phyloP scores from a whole-genome alignment of 2,888 invertebrate genomes.

The Leptura quadrifasciata region DNA sequence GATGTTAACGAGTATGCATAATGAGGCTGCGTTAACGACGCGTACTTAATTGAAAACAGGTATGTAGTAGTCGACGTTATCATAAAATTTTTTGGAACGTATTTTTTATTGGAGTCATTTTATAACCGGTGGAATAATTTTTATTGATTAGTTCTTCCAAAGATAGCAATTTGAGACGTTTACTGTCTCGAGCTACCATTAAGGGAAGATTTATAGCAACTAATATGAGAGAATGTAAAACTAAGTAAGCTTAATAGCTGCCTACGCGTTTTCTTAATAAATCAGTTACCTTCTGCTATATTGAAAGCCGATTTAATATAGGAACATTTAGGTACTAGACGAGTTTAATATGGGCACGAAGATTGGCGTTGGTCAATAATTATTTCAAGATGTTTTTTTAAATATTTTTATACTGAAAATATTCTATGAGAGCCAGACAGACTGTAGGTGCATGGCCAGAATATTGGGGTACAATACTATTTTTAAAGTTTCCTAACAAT shows the following conservation, averaged over 20 bases:
- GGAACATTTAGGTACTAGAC: neutral
- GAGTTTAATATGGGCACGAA: neutral
- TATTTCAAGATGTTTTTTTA: too few relatives aligned
- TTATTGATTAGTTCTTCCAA: slow-evolving; percentile 28
- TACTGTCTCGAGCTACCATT: slow-evolving; percentile 16
- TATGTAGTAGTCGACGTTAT: slow-evolving; percentile 45
- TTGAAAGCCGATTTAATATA: neutral
- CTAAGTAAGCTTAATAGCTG: slow-evolving; percentile 31
- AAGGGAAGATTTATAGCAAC: slow-evolving; percentile 20
- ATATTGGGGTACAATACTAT: too few relatives aligned
- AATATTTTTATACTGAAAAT: too few relatives aligned
- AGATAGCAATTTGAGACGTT: slow-evolving; percentile 19
- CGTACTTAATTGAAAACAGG: slow-evolving; percentile 60
- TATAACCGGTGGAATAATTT: slow-evolving; percentile 21
- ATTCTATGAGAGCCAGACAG: too few relatives aligned
- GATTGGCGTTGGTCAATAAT: too few relatives aligned
- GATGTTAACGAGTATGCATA: slow-evolving; percentile 60
- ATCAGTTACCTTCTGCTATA: neutral
- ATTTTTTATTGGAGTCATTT: neutral
- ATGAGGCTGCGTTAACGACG: slow-evolving; percentile 57
- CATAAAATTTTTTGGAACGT: slow-evolving; percentile 7
- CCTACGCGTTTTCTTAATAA: slow-evolving; percentile 27
- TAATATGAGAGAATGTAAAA: slow-evolving; percentile 20
- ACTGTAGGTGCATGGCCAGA: too few relatives aligned
- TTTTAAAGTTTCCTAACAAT: too few relatives aligned